Conservation (phyloP, 2,888 invertebrate genomes). For the Rapana venosa region DNA sequence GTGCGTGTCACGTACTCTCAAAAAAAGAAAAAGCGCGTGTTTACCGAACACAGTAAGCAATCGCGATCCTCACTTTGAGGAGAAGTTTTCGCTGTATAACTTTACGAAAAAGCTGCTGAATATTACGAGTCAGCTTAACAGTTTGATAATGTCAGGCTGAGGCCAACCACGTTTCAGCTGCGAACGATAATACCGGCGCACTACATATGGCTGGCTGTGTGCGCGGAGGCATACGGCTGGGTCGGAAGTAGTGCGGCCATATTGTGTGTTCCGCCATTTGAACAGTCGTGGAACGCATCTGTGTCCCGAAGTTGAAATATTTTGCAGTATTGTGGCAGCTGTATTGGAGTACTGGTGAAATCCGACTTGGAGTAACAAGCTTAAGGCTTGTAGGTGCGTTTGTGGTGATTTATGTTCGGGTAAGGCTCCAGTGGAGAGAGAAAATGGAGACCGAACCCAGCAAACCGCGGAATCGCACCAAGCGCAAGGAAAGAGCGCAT, state of each 20-base stretch:
- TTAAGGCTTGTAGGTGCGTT: slow-evolving; percentile 51
- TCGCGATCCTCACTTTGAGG: not conserved
- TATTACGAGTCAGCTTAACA: not conserved
- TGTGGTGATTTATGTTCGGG: slow-evolving; percentile 52
- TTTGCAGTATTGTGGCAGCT: slow-evolving; percentile 39
- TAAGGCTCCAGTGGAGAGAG: slow-evolving; percentile 60
- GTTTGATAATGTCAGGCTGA: not conserved
- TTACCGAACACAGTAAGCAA: not conserved
- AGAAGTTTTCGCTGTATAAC: not conserved
- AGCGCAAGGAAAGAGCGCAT: slow-evolving; percentile 69
- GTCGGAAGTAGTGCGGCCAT: slow-evolving; percentile 47
- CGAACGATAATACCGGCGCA: not conserved
- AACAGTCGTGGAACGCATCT: slow-evolving; percentile 47
- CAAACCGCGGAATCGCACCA: slow-evolving; percentile 62
- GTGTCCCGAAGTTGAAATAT: slow-evolving; percentile 48
- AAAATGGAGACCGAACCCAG: slow-evolving; percentile 73
- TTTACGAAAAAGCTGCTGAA: not conserved
- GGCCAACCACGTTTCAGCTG: not conserved
- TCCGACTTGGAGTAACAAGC: slow-evolving; percentile 53
- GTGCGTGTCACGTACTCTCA: slow-evolving; percentile 23
- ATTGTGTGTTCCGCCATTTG: slow-evolving; percentile 55
- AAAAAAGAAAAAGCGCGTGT: not conserved
- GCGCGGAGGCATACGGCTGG: slow-evolving; percentile 37
- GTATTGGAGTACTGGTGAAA: slow-evolving; percentile 37
- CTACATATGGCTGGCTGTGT: slow-evolving; percentile 26